phyloP scores from a whole-genome alignment of 1,140 invertebrate genomes.

The Pseudoatta argentina region DNA sequence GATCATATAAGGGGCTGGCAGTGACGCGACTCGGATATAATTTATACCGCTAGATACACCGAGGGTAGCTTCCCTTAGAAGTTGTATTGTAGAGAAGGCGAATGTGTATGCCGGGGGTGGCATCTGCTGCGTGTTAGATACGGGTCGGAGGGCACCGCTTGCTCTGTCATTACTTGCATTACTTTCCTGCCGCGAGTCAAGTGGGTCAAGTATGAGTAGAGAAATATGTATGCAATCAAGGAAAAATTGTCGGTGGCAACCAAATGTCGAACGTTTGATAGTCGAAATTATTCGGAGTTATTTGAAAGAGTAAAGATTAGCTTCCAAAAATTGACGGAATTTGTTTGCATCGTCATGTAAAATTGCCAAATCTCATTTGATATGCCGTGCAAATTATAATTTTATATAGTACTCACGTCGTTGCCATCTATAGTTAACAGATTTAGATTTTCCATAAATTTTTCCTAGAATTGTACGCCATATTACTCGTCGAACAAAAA shows the following conservation, averaged over 20 bases:
- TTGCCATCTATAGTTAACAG: neutral
- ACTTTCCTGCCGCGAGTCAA: conserved; percentile 79
- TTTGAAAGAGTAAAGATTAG: neutral
- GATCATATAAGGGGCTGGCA: conserved; percentile 85
- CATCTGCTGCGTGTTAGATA: conserved; percentile 86
- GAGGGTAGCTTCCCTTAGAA: conserved; percentile 83
- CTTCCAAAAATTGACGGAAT: neutral
- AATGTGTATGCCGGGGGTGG: conserved; percentile 78
- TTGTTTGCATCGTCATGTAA: neutral
- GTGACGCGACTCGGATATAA: conserved; percentile 85
- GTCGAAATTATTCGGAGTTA: conserved; percentile 8
- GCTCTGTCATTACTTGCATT: conserved; percentile 81
- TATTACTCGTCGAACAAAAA: neutral
- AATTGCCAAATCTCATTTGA: neutral
- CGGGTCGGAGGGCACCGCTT: conserved; percentile 84
- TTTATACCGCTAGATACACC: conserved; percentile 85
- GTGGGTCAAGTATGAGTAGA: conserved; percentile 80
- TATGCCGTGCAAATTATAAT: neutral
- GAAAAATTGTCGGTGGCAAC: conserved; percentile 25
- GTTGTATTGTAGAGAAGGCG: conserved; percentile 28
- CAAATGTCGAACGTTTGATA: neutral
- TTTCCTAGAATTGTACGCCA: neutral
- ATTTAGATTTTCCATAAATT: neutral
- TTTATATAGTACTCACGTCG: neutral
- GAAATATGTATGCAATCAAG: conserved; percentile 65